Evolutionary conservation across 1,140 invertebrate species (phyloP).

Genomic region (Drosophila jambulina): DNA sequence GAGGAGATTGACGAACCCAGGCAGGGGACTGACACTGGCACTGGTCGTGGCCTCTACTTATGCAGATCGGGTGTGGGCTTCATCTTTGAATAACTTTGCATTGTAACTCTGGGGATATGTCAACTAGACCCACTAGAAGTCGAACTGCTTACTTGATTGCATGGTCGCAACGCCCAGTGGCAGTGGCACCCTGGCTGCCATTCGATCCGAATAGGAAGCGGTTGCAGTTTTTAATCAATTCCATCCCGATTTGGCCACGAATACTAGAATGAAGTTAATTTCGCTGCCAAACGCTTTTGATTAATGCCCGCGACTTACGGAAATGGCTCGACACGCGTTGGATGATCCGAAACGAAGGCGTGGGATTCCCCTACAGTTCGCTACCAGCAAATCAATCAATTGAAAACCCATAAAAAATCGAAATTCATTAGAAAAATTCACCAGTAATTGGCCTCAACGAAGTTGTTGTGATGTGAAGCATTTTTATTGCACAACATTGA

Average conservation of each 20-base stretch:
- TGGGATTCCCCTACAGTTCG: constrained; percentile 39
- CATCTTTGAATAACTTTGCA: constrained; percentile 10
- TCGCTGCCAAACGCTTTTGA: constrained; percentile 35
- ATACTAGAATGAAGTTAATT: constrained; percentile 35
- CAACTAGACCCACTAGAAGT: constrained; percentile 27
- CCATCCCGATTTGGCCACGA: constrained; percentile 45
- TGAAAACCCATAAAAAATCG: constrained; percentile 57
- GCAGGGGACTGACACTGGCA: constrained; percentile 11
- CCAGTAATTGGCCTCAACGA: constrained; percentile 30
- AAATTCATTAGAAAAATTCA: constrained; percentile 27
- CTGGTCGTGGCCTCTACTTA: constrained; percentile 34
- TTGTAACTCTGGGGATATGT: constrained; percentile 24
- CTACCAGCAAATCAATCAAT: constrained; percentile 66
- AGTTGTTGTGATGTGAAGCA: neutral
- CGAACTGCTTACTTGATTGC: neutral
- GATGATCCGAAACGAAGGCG: constrained; percentile 37
- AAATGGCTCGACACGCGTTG: constrained; percentile 57
- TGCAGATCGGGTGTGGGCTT: constrained; percentile 57
- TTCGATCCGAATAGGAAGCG: constrained; percentile 41
- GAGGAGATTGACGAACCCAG: constrained; percentile 36
- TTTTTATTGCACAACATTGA: neutral
- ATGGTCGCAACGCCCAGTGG: constrained; percentile 59
- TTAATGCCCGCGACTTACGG: constrained; percentile 55
- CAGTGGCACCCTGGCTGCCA: constrained; percentile 11
- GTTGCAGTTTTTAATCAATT: constrained; percentile 58